Evolutionary conservation across 2,888 invertebrate species (phyloP), one percentile per base, ranked within the genome.

Genomic region (Watsonalla cultraria): DNA sequence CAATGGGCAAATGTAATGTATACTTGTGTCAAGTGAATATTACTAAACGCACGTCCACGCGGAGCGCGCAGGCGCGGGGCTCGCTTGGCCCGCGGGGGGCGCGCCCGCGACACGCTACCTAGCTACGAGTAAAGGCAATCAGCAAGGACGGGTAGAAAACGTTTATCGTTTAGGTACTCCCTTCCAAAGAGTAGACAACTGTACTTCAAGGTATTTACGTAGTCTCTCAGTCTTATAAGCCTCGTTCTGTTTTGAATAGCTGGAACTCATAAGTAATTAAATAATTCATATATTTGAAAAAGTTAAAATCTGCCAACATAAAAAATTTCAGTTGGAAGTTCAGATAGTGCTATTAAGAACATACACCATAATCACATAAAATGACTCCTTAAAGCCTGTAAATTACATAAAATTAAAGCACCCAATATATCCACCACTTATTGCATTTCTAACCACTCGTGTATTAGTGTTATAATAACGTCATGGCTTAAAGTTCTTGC

Each of bases 71-170:
- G 11, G 42, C 11, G 42, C 11, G 5, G 37, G 37, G 7, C 7
- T 8, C 37, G 37, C 7, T 7, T 8, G 37, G 37, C 37, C 37
- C 7, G 37, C 37, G 37, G 7, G 0, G 37, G 37, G 37, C 37
- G 37, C 37, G 37, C 7, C 8, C 37, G 37, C 8, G 8, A 42
- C 42, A 42, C 76, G 80, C 82, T 82, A 86, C 81, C 83, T 88
- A 87, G 80, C 85, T 86, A 87, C 82, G 82, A 82, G 88, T 86
- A 86, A 88, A 89, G 89, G 89, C 90, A 86, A 89, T 88, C 87
- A 86, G 86, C 82, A 84, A 90, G 90, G 90, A 90, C 90, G 90
- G 90, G 90, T 86, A 84, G 82, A 87, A 88, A 90, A 89, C 88
- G 83, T 85, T 83, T 84, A 79, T 84, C 76, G 80, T 86, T 82